Evolutionary conservation across 2,113 vertebrate species (phyloP), one percentile per base, ranked within the genome.

Genomic region (Alligator sinensis): DNA sequence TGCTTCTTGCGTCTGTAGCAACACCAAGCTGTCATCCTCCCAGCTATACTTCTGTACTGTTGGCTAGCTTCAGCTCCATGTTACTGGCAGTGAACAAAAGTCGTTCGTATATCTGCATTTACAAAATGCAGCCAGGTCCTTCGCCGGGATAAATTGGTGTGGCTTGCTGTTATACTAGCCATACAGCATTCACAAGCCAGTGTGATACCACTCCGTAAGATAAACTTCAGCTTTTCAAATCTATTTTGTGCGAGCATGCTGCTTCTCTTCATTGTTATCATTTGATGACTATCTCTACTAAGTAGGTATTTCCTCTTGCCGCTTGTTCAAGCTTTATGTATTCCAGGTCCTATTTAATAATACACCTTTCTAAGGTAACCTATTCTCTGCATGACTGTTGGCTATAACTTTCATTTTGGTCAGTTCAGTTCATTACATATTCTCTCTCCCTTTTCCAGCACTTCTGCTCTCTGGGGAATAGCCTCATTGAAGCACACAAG

Each of bases 341-440:
- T 92, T 72, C 75, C 86, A 84, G 77, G 47, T 85, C 3, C 1
- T 92, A 80, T 95, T 96, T 96, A 93, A 96, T 93, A 88, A 77
- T 74, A 60, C 21, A 84, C 19, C 77, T 96, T 91, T 63, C 54
- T 85, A n/a, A 92, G 81, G 84, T 86, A 79, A 91, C 90, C 88
- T 86, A 77, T 86, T 91, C 94, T 93, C 78, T 95, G 38, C 86
- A 72, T 62, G 59, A 90, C 62, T 92, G 83, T 97, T 92, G 92
- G 66, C 58, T 96, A 64, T 91, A 94, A 94, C 93, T 82, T 96
- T 93, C 87, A 84, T 92, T 93, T 75, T 92, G 79, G 91, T 91
- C 79, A 89, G 59, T 88, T 96, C 74, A 58, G 22, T 93, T 95
- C 82, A 90, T 96, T 96, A 92, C 92, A 95, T 22, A 93, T 93